Conservation (phyloP, 2,888 invertebrate genomes). For the Argyresthia goedartella region DNA sequence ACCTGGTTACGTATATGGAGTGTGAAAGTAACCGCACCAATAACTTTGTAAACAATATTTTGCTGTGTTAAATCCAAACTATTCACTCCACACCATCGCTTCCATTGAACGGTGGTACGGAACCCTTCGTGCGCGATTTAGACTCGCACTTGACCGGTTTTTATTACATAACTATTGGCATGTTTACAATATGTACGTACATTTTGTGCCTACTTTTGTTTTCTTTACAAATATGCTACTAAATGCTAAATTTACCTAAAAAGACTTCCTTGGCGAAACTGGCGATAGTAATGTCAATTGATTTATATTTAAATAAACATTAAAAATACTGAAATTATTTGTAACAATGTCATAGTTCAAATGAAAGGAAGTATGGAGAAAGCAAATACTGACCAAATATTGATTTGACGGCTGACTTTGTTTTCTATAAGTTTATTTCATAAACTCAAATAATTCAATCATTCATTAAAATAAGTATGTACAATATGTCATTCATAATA, state of each 20-base stretch:
- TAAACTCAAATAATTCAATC: neutral
- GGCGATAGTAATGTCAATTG: slow-evolving; percentile 18
- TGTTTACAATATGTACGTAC: slow-evolving; percentile 26
- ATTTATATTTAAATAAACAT: too few relatives aligned
- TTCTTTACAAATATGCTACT: slow-evolving; percentile 40
- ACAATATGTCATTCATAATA: neutral
- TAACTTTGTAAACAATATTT: too few relatives aligned
- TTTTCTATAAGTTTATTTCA: neutral
- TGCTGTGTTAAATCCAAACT: too few relatives aligned
- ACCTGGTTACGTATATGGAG: too few relatives aligned
- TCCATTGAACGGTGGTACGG: too few relatives aligned
- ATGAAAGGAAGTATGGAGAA: neutral
- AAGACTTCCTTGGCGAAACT: slow-evolving; percentile 62
- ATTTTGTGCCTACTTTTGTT: slow-evolving; percentile 20
- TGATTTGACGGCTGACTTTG: too few relatives aligned
- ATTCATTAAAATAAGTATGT: neutral
- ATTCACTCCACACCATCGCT: too few relatives aligned
- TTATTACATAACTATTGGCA: slow-evolving; percentile 45
- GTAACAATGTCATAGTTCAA: neutral
- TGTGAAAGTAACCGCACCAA: too few relatives aligned
- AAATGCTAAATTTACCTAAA: slow-evolving; percentile 38
- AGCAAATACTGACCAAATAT: slow-evolving; percentile 9
- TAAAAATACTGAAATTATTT: too few relatives aligned
- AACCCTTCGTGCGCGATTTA: too few relatives aligned
- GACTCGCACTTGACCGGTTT: too few relatives aligned